A percentile compares a stretch with the other conserved stretches of the same genome.
Evolutionary conservation across 2,113 vertebrate genomes (phyloP).

Genomic region (Eidolon helvum): DNA sequence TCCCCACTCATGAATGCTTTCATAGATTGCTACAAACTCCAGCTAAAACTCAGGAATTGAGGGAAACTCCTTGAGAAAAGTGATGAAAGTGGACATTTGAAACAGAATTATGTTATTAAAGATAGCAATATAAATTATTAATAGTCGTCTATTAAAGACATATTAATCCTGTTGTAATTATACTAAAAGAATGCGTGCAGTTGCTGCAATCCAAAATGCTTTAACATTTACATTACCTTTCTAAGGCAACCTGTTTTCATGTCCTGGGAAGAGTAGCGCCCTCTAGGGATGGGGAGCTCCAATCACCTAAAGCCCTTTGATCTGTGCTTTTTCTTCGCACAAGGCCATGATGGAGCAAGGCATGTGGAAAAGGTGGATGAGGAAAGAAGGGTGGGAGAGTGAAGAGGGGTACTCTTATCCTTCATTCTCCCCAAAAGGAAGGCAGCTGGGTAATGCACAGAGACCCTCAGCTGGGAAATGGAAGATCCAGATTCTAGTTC

Average conservation of each 20-base stretch:
- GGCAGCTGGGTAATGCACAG: neutral
- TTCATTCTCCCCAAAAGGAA: neutral
- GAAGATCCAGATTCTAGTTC: neutral
- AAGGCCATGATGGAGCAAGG: no score
- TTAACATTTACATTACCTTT: conserved; percentile 76
- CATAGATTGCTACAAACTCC: conserved; percentile 69
- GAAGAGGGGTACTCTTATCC: neutral
- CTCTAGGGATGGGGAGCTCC: neutral
- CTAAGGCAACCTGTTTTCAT: conserved; percentile 55
- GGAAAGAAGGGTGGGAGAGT: neutral
- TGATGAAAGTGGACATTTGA: conserved; percentile 78
- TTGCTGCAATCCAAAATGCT: conserved; percentile 75
- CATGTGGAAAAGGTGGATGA: neutral
- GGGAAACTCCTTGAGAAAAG: conserved; percentile 75
- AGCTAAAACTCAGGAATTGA: conserved; percentile 74
- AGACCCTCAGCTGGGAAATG: neutral
- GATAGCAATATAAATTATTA: conserved; percentile 86
- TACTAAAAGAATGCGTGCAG: conserved; percentile 76
- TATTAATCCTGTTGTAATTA: conserved; percentile 82
- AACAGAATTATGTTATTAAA: conserved; percentile 82
- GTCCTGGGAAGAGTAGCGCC: neutral
- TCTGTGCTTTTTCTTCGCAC: neutral
- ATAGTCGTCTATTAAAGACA: conserved; percentile 79
- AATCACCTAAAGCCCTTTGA: neutral
- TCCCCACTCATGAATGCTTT: conserved; percentile 71